Evolutionary conservation across 1,140 invertebrate genomes (phyloP).

Genomic region (Neodiprion fabricii): DNA sequence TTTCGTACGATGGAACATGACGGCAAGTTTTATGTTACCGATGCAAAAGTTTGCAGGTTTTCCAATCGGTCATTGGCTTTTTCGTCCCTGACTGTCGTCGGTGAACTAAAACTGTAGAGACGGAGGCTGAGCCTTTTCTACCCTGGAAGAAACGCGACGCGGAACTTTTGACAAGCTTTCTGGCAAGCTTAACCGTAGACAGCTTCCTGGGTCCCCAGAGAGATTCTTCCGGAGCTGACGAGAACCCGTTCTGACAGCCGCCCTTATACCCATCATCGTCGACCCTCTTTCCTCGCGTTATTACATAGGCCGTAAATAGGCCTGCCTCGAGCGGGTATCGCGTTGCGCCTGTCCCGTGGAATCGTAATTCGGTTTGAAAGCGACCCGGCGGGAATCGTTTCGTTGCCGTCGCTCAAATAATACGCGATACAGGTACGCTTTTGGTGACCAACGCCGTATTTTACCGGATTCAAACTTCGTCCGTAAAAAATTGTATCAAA

Average conservation of each 20-base stretch:
- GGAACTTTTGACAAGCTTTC: conserved; percentile 52
- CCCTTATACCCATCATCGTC: conserved; percentile 60
- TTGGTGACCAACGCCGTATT: no score
- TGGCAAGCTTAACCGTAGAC: conserved; percentile 54
- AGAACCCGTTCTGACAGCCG: conserved; percentile 57
- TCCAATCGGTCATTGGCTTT: no score
- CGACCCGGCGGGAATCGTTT: not conserved
- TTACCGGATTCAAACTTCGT: no score
- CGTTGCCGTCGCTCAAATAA: no score
- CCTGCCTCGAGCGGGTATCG: conserved; percentile 3
- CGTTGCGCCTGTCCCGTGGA: not conserved
- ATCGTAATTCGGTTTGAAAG: conserved; percentile 7
- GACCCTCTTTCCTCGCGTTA: conserved; percentile 29
- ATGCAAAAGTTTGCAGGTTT: no score
- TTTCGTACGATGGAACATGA: no score
- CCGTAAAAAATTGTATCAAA: no score
- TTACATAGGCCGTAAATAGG: conserved; percentile 1
- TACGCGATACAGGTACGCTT: no score
- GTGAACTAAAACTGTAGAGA: no score
- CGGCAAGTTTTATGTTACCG: no score
- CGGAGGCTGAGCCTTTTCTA: not conserved
- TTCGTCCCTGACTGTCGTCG: no score
- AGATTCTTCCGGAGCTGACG: conserved; percentile 49
- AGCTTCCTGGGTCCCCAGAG: conserved; percentile 52
- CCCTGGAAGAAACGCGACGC: conserved; percentile 8